Evolutionary conservation across 2,113 vertebrate species (phyloP).

Genomic region (Ailuropoda melanoleuca): DNA sequence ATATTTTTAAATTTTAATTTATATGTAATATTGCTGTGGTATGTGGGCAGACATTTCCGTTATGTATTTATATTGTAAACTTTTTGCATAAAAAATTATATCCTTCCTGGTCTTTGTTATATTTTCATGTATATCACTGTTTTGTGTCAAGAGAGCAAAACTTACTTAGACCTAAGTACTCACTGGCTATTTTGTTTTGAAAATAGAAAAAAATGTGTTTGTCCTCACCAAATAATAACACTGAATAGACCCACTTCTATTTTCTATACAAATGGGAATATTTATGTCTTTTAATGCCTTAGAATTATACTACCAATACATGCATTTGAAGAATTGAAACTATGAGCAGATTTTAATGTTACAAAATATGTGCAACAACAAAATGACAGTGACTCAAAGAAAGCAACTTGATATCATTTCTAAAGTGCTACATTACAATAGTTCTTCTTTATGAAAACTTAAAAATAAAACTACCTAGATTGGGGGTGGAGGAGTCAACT

Average conservation of each 20-base stretch:
- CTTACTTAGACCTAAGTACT: constrained; percentile 59
- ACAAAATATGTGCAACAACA: background rate
- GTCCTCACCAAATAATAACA: constrained; percentile 65
- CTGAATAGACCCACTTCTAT: constrained; percentile 52
- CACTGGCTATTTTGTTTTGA: constrained; percentile 62
- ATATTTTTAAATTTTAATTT: constrained; percentile 40
- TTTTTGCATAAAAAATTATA: constrained; percentile 64
- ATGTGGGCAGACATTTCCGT: background rate
- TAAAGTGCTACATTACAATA: background rate
- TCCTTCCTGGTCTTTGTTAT: constrained; percentile 58
- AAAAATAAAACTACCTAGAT: background rate
- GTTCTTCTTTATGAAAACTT: background rate
- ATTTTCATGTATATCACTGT: constrained; percentile 58
- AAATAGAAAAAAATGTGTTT: constrained; percentile 42
- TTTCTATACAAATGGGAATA: background rate
- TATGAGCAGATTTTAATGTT: background rate
- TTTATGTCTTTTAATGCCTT: constrained; percentile 29
- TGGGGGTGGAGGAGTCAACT: background rate
- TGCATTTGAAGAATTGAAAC: background rate
- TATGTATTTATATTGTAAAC: background rate
- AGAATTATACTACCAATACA: background rate
- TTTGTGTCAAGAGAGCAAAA: constrained; percentile 53
- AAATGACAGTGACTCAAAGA: background rate
- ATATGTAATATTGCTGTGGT: background rate
- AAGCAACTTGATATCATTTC: background rate